These are phyloP conservation scores for Cosmia trapezina DNA, from an alignment of 2,888 invertebrate genomes.

Conservation along the genomic window DNA sequence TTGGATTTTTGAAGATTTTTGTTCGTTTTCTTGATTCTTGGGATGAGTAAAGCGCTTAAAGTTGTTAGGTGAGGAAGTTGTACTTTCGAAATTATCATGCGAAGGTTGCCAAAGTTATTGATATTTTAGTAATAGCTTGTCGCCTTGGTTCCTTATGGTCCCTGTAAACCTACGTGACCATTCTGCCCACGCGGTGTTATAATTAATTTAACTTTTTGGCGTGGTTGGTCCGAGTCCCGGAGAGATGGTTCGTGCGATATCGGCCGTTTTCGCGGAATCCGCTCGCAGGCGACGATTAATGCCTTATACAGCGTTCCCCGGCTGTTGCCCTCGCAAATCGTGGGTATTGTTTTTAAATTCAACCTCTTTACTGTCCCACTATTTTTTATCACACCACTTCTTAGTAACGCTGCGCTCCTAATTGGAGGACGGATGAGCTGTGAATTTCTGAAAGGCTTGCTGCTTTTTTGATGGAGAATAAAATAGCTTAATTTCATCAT, in stretches of 20 bases:
- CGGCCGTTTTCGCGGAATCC: constrained; percentile 68
- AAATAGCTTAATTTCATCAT: constrained; percentile 14
- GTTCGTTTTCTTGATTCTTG: not conserved
- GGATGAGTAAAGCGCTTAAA: not conserved
- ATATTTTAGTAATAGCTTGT: not conserved
- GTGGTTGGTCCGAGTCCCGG: constrained; percentile 50
- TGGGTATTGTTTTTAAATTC: constrained; percentile 69
- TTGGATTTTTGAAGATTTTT: not conserved
- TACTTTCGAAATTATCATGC: not conserved
- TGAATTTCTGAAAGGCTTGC: constrained; percentile 55
- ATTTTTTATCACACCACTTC: constrained; percentile 67
- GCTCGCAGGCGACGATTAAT: constrained; percentile 71
- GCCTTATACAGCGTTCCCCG: constrained; percentile 66
- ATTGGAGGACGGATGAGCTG: constrained; percentile 61
- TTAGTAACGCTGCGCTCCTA: constrained; percentile 69
- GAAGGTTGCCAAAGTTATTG: not conserved
- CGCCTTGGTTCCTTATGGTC: not conserved
- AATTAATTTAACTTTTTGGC: constrained; percentile 64
- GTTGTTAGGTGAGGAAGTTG: no score
- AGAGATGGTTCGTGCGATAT: constrained; percentile 69
- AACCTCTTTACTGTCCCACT: constrained; percentile 57
- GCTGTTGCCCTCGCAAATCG: constrained; percentile 67
- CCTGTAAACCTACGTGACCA: constrained; percentile 20
- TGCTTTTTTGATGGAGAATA: constrained; percentile 5
- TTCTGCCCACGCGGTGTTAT: constrained; percentile 34